Conservation (phyloP, 2,888 invertebrate genomes). For the Aethes cnicana region DNA sequence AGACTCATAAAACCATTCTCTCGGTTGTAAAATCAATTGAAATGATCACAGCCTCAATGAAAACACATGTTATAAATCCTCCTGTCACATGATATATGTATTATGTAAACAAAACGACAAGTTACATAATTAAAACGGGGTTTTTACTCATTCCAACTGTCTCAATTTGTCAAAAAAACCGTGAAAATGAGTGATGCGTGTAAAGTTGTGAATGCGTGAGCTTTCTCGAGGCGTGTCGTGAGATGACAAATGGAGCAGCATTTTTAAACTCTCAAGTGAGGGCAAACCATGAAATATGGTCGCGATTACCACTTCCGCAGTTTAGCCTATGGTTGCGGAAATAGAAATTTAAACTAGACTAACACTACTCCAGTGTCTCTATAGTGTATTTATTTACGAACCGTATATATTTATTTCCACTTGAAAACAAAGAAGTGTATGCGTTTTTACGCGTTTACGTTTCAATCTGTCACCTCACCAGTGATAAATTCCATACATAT, state of each 20-base stretch:
- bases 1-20: too few species aligned
- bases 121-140: neutral
- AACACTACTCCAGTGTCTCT: too few species aligned
- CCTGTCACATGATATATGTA: neutral
- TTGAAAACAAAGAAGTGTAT: too few species aligned
- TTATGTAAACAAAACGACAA: neutral
- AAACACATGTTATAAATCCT: too few species aligned
- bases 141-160: neutral
- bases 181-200: constrained; percentile 17
- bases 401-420: too few species aligned
- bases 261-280: constrained; percentile 24
- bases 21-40: too few species aligned
- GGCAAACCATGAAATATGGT: constrained; percentile 26
- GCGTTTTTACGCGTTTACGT: too few species aligned
- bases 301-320: constrained; percentile 19
- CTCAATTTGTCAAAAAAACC: neutral
- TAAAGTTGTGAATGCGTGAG: constrained; percentile 5
- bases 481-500: too few species aligned
- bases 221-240: constrained; percentile 14
- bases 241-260: constrained; percentile 20
- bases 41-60: too few species aligned
- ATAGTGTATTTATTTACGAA: too few species aligned
- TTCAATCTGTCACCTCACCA: too few species aligned
- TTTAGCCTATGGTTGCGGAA: neutral
- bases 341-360: too few species aligned